phyloP scores from a whole-genome alignment of 2,888 invertebrate species.

The Caenorhabditis sp. region DNA sequence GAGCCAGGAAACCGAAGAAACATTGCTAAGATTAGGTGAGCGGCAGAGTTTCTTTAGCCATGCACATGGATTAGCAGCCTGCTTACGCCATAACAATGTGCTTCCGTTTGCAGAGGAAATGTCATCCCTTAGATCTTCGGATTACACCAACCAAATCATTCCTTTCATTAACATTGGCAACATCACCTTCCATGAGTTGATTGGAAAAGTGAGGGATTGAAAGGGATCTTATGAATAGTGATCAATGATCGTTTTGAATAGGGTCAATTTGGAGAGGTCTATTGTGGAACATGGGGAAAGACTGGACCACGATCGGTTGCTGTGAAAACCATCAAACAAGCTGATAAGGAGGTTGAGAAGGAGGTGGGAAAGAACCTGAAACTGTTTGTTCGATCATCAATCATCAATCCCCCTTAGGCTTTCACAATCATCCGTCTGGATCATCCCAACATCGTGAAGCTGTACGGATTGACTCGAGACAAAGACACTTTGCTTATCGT shows the following conservation, averaged over 20 bases:
- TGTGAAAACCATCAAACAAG: slow-evolving; percentile 64
- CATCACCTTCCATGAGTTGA: slow-evolving; percentile 76
- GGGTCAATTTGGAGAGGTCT: slow-evolving; percentile 82
- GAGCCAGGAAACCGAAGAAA: slow-evolving; percentile 67
- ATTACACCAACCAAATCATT: slow-evolving; percentile 68
- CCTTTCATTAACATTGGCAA: slow-evolving; percentile 73
- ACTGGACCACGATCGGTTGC: slow-evolving; percentile 64
- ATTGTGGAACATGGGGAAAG: slow-evolving; percentile 75
- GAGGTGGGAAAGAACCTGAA: too few species aligned
- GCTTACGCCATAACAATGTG: too few species aligned
- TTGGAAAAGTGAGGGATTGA: slow-evolving; percentile 73
- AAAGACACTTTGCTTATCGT: slow-evolving; percentile 90
- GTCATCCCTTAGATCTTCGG: slow-evolving; percentile 62
- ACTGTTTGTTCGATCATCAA: too few species aligned
- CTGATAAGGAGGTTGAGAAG: slow-evolving; percentile 62
- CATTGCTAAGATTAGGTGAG: slow-evolving; percentile 64
- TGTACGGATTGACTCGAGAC: slow-evolving; percentile 69
- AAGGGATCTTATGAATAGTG: background rate
- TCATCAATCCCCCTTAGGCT: slow-evolving; percentile 86
- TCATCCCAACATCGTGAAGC: slow-evolving; percentile 93
- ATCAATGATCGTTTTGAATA: slow-evolving; percentile 52
- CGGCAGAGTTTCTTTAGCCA: too few species aligned
- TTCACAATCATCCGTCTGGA: slow-evolving; percentile 94
- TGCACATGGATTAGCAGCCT: background rate
- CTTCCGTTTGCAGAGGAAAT: slow-evolving; percentile 66